Base-by-base conservation (phyloP, 2,888 invertebrate species). In the Drosophila prolongata region DNA sequence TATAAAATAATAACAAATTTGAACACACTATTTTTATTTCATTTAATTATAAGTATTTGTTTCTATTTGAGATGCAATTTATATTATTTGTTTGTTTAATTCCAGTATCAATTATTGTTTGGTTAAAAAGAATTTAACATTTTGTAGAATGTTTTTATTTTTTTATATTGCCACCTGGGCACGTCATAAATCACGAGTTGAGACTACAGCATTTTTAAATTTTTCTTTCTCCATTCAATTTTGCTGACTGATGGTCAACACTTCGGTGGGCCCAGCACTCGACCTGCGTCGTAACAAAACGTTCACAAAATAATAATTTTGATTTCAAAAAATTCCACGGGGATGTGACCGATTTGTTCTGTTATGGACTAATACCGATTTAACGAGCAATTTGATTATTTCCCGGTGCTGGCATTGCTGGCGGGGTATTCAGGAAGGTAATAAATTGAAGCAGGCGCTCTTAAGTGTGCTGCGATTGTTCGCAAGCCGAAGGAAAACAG, bases 371-470 rank as follows among this genome's bases (percentile, higher is more conserved):
- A 34, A 49, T 49, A 49, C 11, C 16, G 49, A 49, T 52, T 38
- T n/a, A 37, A 37, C 37, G 35, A 11, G n/a, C 52, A 6, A 38
- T 47, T 34, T 47, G 40, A 16, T 30, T 40, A 40, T 58, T 30
- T 58, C 9, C 2, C 42, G 58, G 40, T 56, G 30, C 9, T 43
- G 19, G 5, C 27, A 11, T 16, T 19, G 11, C 19, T 43, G 43
- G 10, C 11, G 19, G 19, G 27, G 46, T 3, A 30, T 30, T 30
- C 30, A 8, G 30, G 30, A 30, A 30, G 30, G 30, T 8, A 65
- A 81, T 85, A 87, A 85, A 87, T 85, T 85, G 85, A 70, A 79
- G 56, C 67, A 56, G 68, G 58, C 65, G 62, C 46, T 65, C 67
- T 65, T 59, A 84, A 80, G 84, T 80, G 52, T 78, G 81, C 76